Conservation (phyloP, 2,797 vertebrate species). For the Peromyscus attwateri region DNA sequence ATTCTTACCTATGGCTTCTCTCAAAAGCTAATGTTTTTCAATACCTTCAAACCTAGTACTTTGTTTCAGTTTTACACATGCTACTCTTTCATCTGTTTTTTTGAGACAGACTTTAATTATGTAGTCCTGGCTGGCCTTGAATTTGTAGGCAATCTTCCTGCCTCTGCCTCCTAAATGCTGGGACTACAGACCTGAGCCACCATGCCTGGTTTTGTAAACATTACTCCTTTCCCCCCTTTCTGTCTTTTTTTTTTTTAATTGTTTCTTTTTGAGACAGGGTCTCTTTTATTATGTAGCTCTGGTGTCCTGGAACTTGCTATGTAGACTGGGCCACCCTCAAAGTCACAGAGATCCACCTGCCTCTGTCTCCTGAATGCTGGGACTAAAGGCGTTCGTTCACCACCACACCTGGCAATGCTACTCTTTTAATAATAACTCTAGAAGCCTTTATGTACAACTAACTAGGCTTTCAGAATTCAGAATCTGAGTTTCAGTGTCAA, state of each 20-base stretch:
- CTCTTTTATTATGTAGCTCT: background rate
- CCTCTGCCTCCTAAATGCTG: background rate
- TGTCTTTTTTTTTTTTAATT: background rate
- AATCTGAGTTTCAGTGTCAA: background rate
- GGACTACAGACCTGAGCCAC: background rate
- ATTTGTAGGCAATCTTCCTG: background rate
- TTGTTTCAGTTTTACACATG: slow-evolving; percentile 57
- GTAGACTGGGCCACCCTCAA: background rate
- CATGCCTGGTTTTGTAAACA: background rate
- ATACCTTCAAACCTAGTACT: slow-evolving; percentile 44
- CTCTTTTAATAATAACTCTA: background rate
- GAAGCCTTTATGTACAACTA: slow-evolving; percentile 33
- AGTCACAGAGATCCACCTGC: background rate
- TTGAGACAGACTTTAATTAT: background rate
- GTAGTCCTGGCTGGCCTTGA: too few species aligned
- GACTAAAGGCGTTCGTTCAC: background rate
- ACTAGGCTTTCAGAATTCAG: slow-evolving; percentile 18
- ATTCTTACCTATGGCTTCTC: slow-evolving; percentile 6
- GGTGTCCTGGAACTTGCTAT: background rate
- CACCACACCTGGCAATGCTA: background rate
- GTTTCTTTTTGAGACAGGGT: background rate
- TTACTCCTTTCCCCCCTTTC: background rate
- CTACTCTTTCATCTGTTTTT: slow-evolving; percentile 1
- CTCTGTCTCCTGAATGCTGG: background rate
- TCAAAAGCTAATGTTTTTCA: slow-evolving; percentile 36